Evolutionary conservation across 2,113 vertebrate genomes (phyloP).

Genomic region (Centropus unirufus): DNA sequence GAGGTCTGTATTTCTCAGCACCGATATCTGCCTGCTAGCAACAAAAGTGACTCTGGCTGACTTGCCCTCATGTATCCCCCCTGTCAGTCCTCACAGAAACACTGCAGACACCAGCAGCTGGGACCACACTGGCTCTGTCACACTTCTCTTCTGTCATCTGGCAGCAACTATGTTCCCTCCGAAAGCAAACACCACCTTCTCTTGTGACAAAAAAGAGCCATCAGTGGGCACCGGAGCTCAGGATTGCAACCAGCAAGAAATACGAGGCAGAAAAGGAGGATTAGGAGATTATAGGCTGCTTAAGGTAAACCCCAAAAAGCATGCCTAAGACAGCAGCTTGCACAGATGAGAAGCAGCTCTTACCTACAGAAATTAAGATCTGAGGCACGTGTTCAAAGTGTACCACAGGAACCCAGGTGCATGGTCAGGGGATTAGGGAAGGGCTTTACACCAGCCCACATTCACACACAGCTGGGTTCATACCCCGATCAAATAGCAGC

Average conservation of each 20-base stretch:
- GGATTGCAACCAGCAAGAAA: neutral
- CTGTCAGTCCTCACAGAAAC: neutral
- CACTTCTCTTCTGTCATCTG: neutral
- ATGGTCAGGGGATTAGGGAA: neutral
- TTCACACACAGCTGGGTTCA: neutral
- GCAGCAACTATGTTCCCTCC: neutral
- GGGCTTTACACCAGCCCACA: constrained; percentile 20
- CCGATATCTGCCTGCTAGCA: neutral
- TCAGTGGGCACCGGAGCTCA: neutral
- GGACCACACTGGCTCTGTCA: neutral
- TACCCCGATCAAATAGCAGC: neutral
- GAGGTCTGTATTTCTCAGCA: neutral
- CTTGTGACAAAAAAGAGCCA: neutral
- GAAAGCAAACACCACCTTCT: neutral
- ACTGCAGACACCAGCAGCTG: neutral
- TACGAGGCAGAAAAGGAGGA: neutral
- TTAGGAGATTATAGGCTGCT: constrained; percentile 24
- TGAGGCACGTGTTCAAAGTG: neutral
- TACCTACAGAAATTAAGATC: neutral
- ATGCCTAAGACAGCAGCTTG: neutral
- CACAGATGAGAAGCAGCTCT: neutral
- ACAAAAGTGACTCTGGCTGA: neutral
- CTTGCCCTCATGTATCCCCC: neutral
- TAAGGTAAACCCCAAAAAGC: neutral
- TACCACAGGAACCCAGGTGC: neutral